phyloP scores from a whole-genome alignment of 2,797 vertebrate species.

The Peromyscus melanophrys region DNA sequence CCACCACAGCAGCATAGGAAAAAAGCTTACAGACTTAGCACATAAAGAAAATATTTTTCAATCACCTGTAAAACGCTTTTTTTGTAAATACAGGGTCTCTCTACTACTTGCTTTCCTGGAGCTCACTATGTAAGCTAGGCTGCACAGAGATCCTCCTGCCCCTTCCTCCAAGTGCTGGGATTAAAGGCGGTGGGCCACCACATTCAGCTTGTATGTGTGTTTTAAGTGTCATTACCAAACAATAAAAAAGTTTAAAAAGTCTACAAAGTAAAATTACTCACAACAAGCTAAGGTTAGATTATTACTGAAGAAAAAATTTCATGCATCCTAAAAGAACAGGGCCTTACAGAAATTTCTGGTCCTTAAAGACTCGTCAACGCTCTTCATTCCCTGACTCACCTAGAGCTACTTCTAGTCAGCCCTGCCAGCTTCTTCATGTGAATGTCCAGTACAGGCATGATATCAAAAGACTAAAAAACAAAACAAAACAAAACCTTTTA shows the following conservation, averaged over 20 bases:
- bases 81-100: too few relatives aligned
- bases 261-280: background rate
- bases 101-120: background rate
- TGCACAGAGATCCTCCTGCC: background rate
- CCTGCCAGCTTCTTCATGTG: background rate
- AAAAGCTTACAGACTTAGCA: background rate
- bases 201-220: background rate
- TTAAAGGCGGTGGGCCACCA: background rate
- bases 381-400: background rate
- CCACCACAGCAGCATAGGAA: background rate
- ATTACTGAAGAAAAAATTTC: background rate
- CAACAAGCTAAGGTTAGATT: background rate
- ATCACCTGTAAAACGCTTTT: background rate
- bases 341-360: background rate
- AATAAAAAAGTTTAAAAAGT: background rate
- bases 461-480: background rate
- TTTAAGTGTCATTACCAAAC: too few relatives aligned
- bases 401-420: background rate
- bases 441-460: background rate
- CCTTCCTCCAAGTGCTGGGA: background rate
- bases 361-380: background rate
- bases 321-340: background rate
- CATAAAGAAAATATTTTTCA: background rate
- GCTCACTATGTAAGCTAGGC: background rate
- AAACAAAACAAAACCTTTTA: background rate